Evolutionary conservation across 2,888 invertebrate species (phyloP).

Genomic region (Chesias legatella): DNA sequence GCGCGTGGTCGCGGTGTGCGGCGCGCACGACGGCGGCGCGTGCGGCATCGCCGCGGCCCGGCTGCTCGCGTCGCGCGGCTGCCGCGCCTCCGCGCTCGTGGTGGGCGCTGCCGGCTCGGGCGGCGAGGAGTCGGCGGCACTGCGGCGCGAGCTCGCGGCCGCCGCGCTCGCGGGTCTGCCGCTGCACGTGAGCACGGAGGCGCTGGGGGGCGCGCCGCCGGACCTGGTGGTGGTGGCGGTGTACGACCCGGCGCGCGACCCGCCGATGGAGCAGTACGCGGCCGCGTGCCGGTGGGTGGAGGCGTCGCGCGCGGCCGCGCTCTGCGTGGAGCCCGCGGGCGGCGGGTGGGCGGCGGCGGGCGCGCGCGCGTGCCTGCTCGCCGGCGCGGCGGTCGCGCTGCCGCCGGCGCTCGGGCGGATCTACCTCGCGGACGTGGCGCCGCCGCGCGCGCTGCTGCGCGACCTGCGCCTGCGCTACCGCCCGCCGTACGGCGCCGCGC

Average conservation of each 20-base stretch:
- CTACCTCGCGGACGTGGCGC: constrained; percentile 91
- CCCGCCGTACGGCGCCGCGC: constrained; percentile 85
- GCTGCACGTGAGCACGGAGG: constrained; percentile 26
- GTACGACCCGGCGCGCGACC: constrained; percentile 40
- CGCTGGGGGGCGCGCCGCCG: constrained; percentile 28
- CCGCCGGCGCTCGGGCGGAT: constrained; percentile 74
- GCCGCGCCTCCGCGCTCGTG: constrained; percentile 82
- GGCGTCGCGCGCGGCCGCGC: constrained; percentile 45
- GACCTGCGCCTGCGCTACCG: constrained; percentile 89
- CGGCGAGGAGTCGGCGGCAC: constrained; percentile 47
- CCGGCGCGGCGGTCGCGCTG: constrained; percentile 65
- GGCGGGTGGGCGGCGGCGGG: constrained; percentile 48
- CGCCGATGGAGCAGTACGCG: constrained; percentile 28
- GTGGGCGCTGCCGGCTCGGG: constrained; percentile 70
- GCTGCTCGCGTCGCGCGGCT: constrained; percentile 90
- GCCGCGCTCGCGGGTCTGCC: constrained; percentile 71
- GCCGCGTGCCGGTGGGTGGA: constrained; percentile 86
- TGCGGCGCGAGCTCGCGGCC: constrained; percentile 29
- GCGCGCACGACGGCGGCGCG: constrained; percentile 80
- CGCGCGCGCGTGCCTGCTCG: constrained; percentile 40
- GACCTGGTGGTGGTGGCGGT: constrained; percentile 54
- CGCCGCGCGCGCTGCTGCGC: constrained; percentile 86
- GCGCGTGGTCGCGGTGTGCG: constrained; percentile 87
- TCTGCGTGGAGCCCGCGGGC: constrained; percentile 84
- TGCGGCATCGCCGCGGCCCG: constrained; percentile 87